A percentile compares a stretch with the other conserved stretches of the same genome.
Conservation (phyloP, 92 coral and sea anemone species). For the Diadumene lineata region DNA sequence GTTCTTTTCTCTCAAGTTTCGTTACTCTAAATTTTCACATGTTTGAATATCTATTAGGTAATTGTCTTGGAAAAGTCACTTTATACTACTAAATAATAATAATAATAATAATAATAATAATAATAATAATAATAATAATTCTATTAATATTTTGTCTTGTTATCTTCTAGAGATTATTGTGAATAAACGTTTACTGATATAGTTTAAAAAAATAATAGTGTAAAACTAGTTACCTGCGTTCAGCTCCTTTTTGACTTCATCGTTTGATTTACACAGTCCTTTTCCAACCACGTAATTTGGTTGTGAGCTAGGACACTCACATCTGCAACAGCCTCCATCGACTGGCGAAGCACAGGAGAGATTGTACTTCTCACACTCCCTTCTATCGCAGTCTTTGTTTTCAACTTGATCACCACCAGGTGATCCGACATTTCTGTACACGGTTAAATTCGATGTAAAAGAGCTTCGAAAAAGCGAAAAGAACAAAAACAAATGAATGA, state of each 20-base stretch:
- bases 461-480: neutral
- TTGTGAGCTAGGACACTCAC: neutral
- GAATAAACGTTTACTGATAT: neutral
- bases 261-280: neutral
- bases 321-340: neutral
- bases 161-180: neutral
- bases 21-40: no score
- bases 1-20: no score
- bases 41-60: no score
- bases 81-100: no score
- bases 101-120: no score
- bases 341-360: neutral
- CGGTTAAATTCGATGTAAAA: neutral
- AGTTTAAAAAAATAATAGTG: neutral
- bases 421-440: neutral
- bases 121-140: no score
- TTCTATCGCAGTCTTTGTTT: no score
- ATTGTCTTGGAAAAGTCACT: no score
- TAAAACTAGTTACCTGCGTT: neutral
- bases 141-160: no score
- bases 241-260: neutral
- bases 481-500: neutral
- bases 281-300: slow-evolving; percentile 13
- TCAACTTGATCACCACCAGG: neutral
- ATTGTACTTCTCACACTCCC: neutral